Evolutionary conservation across 2,797 vertebrate genomes (phyloP).

Genomic region (Leptodactylus fallax): DNA sequence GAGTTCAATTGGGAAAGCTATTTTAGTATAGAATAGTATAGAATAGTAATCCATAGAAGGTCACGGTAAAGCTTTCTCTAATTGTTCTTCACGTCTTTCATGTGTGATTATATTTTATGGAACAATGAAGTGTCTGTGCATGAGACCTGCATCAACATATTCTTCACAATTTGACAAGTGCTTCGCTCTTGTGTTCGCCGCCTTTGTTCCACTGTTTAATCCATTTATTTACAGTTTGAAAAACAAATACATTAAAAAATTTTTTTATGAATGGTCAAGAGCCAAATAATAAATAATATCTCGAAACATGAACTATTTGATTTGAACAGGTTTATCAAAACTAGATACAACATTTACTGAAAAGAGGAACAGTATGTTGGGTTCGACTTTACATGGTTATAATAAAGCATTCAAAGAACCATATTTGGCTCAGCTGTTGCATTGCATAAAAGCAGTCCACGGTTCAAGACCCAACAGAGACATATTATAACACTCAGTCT

Average conservation of each 20-base stretch:
- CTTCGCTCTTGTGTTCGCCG: conserved; percentile 30
- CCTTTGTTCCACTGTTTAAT: conserved; percentile 29
- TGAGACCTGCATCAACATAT: conserved; percentile 61
- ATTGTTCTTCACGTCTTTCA: conserved; percentile 43
- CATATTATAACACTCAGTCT: too few relatives aligned
- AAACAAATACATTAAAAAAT: too few relatives aligned
- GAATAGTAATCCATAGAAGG: conserved; percentile 21
- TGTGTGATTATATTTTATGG: conserved; percentile 51
- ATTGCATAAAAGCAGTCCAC: too few relatives aligned
- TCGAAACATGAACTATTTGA: not conserved
- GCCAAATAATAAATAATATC: not conserved
- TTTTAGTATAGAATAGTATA: too few relatives aligned
- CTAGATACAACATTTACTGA: too few relatives aligned
- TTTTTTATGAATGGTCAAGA: not conserved
- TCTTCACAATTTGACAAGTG: conserved; percentile 67
- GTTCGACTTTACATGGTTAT: too few relatives aligned
- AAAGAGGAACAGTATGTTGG: too few relatives aligned
- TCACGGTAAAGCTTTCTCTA: conserved; percentile 37
- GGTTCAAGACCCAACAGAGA: too few relatives aligned
- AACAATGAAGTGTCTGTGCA: conserved; percentile 43
- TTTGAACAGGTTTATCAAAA: too few relatives aligned
- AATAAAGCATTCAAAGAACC: too few relatives aligned
- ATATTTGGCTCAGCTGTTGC: too few relatives aligned
- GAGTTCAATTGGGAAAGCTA: too few relatives aligned
- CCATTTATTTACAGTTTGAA: conserved; percentile 41